Base-by-base conservation (phyloP, 2,797 vertebrate genomes). In the Acridotheres tristis region DNA sequence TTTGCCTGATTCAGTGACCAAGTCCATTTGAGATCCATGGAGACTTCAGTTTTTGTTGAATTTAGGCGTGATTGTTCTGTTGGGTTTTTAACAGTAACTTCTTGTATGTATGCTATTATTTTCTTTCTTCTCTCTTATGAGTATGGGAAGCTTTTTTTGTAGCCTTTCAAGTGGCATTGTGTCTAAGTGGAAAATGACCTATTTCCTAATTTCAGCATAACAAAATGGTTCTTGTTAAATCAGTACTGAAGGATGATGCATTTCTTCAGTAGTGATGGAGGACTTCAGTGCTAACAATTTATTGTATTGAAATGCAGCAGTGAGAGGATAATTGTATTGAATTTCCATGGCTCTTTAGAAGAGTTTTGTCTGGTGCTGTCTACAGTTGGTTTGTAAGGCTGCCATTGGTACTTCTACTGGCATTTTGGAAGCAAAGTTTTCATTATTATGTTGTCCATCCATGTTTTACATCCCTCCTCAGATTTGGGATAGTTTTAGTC, bases 41-140 rank as follows among this genome's bases (percentile, higher is more conserved):
- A 45, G 23, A 80, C 32, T 38, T 85, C 4, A 27, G 4, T 42
- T 76, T 75, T 45, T 53, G 5, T 61, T 13, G 34, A 40, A 71
- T 27, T 54, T 55, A 20, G 3, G 2, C 0, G 0, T 42, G 7
- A 27, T 73, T 36, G 11, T 34, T 57, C 50, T 21, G 32, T 48
- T 59, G 18, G 13, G 2, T 25, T 81, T 81, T 69, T 47, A 2
- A n/a, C 43, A 32, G 17, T 66, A n/a, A 18, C 7, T 65, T 66
- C 15, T 65, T 71, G 9, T 66, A 20, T 55, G 2, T 29, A 1
- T 43, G 27, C 14, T 62, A 10, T 36, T 61, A 7, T 30, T 53
- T 83, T 76, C 30, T 63, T 63, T 5, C 13, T 61, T 53, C 4
- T 59, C 7, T 78, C 15, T 72, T 54, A 25, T 16, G 62, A 58